phyloP scores from a whole-genome alignment of 92 coral and sea anemone species.

The Actinernus sp. region DNA sequence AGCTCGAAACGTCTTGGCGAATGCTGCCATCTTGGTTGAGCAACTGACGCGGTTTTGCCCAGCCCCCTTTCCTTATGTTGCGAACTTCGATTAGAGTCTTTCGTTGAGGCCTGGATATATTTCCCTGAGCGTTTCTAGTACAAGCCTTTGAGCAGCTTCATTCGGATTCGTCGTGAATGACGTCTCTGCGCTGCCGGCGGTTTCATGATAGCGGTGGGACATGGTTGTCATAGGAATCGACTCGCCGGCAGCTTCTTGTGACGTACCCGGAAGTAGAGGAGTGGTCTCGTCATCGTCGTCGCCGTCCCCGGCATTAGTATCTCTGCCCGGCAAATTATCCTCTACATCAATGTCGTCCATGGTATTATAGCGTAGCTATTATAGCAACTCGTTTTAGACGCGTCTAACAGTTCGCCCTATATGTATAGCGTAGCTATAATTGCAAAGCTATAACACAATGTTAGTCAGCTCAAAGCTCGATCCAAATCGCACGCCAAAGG shows the following conservation, averaged over 20 bases:
- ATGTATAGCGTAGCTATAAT: too few relatives aligned
- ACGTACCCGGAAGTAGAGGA: not conserved
- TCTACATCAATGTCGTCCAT: not conserved
- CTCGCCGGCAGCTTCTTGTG: not conserved
- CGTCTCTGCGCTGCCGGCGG: not conserved
- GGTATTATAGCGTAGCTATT: too few relatives aligned
- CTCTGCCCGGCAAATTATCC: too few relatives aligned
- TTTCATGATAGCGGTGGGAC: too few relatives aligned
- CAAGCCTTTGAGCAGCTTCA: not conserved
- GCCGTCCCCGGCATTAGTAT: not conserved
- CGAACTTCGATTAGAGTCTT: not conserved
- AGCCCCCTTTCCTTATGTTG: conserved; percentile 1
- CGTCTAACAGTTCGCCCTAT: conserved; percentile 7
- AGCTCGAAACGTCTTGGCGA: not conserved
- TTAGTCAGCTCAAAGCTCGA: not conserved
- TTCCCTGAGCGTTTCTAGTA: not conserved
- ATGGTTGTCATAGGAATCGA: not conserved
- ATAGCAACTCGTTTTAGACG: not conserved
- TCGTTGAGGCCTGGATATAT: conserved; percentile 5
- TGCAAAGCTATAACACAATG: too few relatives aligned
- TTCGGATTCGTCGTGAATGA: not conserved
- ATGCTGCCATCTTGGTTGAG: not conserved
- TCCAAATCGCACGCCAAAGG: not conserved
- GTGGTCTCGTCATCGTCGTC: conserved; percentile 10
- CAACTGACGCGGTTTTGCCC: conserved; percentile 3